Evolutionary conservation across 2,797 vertebrate species (phyloP).

Genomic region (Gobio occitaniae): DNA sequence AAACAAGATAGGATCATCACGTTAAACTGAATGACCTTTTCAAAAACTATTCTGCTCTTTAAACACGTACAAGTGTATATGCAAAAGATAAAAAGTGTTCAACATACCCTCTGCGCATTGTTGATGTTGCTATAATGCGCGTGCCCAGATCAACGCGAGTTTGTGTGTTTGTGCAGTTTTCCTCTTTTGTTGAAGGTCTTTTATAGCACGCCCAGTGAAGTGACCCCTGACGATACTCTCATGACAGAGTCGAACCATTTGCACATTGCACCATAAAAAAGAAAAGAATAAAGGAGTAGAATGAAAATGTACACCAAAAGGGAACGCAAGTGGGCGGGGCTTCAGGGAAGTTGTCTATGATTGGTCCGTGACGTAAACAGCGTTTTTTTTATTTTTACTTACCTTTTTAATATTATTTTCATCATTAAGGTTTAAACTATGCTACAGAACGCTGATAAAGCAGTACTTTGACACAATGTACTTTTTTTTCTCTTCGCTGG

Average conservation of each 20-base stretch:
- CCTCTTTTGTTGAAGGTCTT: constrained; percentile 6
- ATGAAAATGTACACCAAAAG: neutral
- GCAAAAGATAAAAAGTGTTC: neutral
- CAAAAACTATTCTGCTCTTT: neutral
- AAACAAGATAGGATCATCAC: neutral
- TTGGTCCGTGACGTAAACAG: neutral
- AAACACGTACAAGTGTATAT: neutral
- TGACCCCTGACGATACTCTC: neutral
- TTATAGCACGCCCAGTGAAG: neutral
- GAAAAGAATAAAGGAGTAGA: neutral
- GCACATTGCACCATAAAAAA: neutral
- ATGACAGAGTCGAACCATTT: neutral
- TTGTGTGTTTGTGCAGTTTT: neutral
- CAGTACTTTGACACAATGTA: neutral
- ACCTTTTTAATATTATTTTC: too few species aligned
- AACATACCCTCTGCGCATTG: constrained; percentile 19
- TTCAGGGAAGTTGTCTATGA: neutral
- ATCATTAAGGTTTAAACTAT: neutral
- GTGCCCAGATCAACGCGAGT: neutral
- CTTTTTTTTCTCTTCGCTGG: neutral
- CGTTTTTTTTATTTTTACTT: neutral
- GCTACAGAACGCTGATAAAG: neutral
- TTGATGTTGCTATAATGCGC: neutral
- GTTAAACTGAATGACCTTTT: neutral
- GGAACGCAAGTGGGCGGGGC: neutral